phyloP scores from a whole-genome alignment of 2,797 vertebrate genomes.

The Poecilia gillii region DNA sequence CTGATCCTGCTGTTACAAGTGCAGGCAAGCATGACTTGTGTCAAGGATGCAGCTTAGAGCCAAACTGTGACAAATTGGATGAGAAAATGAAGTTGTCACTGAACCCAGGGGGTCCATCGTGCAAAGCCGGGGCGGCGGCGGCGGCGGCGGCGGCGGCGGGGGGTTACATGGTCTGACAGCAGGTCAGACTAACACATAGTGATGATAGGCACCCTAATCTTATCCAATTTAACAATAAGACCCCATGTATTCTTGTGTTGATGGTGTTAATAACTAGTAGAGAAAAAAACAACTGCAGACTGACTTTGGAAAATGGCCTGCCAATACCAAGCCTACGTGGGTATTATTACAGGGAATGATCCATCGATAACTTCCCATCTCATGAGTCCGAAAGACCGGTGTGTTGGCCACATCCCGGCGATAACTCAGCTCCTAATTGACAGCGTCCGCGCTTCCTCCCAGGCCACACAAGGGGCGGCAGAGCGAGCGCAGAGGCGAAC shows the following conservation, averaged over 20 bases:
- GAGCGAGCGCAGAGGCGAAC: constrained; percentile 50
- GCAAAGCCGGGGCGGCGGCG: constrained; percentile 32
- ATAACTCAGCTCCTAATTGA: constrained; percentile 66
- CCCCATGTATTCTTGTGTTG: constrained; percentile 7
- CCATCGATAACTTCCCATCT: constrained; percentile 59
- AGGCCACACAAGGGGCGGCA: constrained; percentile 35
- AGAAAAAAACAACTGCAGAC: constrained; percentile 15
- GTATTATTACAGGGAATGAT: constrained; percentile 62
- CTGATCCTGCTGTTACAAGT: constrained; percentile 35
- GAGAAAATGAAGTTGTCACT: constrained; percentile 61
- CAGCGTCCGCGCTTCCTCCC: constrained; percentile 39
- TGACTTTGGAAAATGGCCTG: constrained; percentile 41
- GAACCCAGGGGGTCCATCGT: constrained; percentile 43
- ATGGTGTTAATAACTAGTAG: constrained; percentile 40
- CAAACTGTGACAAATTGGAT: constrained; percentile 62
- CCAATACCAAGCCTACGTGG: constrained; percentile 47
- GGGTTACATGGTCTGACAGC: constrained; percentile 44
- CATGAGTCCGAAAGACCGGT: constrained; percentile 43
- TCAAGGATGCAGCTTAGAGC: constrained; percentile 48
- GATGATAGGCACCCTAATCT: constrained; percentile 24
- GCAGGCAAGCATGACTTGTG: constrained; percentile 39
- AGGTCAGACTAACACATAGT: constrained; percentile 37
- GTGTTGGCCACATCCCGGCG: constrained; percentile 44
- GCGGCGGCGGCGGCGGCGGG: constrained; percentile 13
- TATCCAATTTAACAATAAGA: constrained; percentile 24